Evolutionary conservation across 2,888 invertebrate genomes (phyloP), one percentile per base, ranked within the genome.

Genomic region (Platycheirus albimanus): DNA sequence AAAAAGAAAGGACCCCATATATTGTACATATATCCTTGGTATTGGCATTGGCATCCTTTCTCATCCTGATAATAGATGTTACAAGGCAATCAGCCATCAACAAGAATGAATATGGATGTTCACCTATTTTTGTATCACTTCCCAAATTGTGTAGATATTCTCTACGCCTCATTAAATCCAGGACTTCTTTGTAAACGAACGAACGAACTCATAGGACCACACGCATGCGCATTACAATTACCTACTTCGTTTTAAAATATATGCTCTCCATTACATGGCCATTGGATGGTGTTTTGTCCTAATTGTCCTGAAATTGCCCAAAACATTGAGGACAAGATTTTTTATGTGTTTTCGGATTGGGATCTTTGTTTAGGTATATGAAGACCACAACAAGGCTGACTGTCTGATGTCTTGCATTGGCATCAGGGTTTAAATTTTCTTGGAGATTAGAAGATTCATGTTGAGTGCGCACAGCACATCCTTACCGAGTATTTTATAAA

Each of bases 301-400:
- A 83, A 83, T 83, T 83, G 83, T 83, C 69, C 83, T 78, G 49
- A 74, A 83, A 83, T 83, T 83, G 78, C 83, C 78, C 67, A 83
- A 83, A 61, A 83, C 83, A 83, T 83, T 83, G 78, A 78, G 63
- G 77, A 83, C 72, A 83, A 17, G 43, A 69, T 83, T 72, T 83
- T 80, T 54, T 83, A 67, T 83, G 56, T 69, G 49, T 69, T 56
- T 72, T 51, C 5, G 24, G 54, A 52, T 67, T 8, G 24, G 52
- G 52, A 49, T 45, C 69, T 58, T 83, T 83, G 78, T 83, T 78
- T 83, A 56, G 71, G 78, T 78, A 77, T 72, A 71, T 64, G 83
- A 69, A 83, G 83, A 83, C 83, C 83, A 83, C 83, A 83, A 78
- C 78, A 74, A 72, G 72, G 78, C 56, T 71, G 71, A 33, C 49